phyloP scores from a whole-genome alignment of 2,113 vertebrate species.

The Platichthys flesus region DNA sequence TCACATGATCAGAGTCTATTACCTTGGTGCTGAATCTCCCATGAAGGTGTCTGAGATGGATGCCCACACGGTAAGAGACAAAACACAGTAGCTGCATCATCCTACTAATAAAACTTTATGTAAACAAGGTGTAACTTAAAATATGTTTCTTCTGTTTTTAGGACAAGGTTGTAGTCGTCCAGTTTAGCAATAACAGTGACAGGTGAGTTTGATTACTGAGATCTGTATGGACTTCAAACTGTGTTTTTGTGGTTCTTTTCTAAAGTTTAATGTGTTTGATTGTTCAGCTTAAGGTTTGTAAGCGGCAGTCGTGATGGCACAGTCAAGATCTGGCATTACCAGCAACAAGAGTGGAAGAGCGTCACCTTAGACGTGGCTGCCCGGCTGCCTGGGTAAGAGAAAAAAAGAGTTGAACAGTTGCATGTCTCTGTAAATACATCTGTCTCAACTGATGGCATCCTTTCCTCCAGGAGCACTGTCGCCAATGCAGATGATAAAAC shows the following conservation, averaged over 20 bases:
- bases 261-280: neutral
- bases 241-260: neutral
- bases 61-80: slow-evolving; percentile 89
- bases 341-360: slow-evolving; percentile 96
- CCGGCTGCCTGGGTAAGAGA: slow-evolving; percentile 91
- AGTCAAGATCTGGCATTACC: slow-evolving; percentile 94
- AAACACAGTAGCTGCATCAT: neutral
- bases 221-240: neutral
- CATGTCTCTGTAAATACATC: neutral
- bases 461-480: slow-evolving; percentile 80
- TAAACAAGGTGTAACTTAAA: neutral
- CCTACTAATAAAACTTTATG: neutral
- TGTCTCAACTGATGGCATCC: neutral
- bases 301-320: slow-evolving; percentile 98
- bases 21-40: slow-evolving; percentile 91
- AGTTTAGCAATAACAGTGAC: slow-evolving; percentile 97
- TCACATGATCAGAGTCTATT: slow-evolving; percentile 97
- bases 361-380: slow-evolving; percentile 91
- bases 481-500: slow-evolving; percentile 91
- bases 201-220: slow-evolving; percentile 82
- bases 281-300: slow-evolving; percentile 91
- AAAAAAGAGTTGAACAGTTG: neutral
- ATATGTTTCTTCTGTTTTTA: slow-evolving; percentile 62
- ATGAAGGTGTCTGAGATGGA: slow-evolving; percentile 96
- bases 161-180: slow-evolving; percentile 97